These are phyloP conservation scores for Thelaira solivaga DNA, from an alignment of 2,888 invertebrate genomes.

Conservation along the genomic window DNA sequence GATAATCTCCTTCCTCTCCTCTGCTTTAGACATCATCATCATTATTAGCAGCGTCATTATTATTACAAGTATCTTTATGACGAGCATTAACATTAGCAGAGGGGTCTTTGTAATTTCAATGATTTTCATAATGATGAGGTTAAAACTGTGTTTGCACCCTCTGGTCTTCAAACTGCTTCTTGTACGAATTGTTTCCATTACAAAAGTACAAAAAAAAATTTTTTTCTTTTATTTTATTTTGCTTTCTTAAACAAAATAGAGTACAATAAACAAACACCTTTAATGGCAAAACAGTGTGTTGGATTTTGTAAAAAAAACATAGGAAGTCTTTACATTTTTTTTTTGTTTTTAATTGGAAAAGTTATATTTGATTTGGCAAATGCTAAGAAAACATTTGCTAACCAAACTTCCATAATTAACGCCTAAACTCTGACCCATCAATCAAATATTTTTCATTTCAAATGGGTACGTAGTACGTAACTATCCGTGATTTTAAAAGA, in stretches of 20 bases:
- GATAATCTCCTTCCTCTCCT: slow-evolving; percentile 34
- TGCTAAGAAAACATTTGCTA: slow-evolving; percentile 48
- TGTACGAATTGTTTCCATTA: slow-evolving; percentile 9
- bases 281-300: neutral
- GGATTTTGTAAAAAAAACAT: neutral
- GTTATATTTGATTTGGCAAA: slow-evolving; percentile 52
- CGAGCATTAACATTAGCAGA: neutral
- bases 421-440: slow-evolving; percentile 33
- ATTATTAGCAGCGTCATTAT: slow-evolving; percentile 19
- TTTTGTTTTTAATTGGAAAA: neutral
- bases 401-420: neutral
- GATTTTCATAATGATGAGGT: slow-evolving; percentile 44
- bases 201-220: neutral
- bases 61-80: slow-evolving; percentile 15
- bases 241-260: neutral
- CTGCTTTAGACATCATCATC: too few species aligned
- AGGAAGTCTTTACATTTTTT: slow-evolving; percentile 36
- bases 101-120: slow-evolving; percentile 1
- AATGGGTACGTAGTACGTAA: too few species aligned
- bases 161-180: slow-evolving; percentile 15
- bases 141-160: slow-evolving; percentile 44
- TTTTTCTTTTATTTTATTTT: neutral
- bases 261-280: slow-evolving; percentile 13
- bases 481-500: too few species aligned
- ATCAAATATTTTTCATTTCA: neutral